phyloP scores from a whole-genome alignment of 2,888 invertebrate species.

The Phortica okadai region DNA sequence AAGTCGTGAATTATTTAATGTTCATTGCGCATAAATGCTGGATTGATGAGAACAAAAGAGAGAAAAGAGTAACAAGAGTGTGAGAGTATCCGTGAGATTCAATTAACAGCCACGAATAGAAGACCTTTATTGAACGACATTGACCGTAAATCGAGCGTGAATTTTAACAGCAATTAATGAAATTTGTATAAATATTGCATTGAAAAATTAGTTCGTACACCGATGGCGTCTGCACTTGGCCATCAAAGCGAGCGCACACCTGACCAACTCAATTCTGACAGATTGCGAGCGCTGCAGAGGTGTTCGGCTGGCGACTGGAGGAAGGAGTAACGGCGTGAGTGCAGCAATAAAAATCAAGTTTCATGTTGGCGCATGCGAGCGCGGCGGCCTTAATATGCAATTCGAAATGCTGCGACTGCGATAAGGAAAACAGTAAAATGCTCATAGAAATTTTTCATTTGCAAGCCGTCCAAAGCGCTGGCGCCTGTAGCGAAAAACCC shows the following conservation, averaged over 20 bases:
- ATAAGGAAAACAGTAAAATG: no score
- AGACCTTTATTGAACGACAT: neutral
- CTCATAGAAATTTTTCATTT: no score
- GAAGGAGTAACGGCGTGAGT: neutral
- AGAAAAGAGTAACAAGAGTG: neutral
- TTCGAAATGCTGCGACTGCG: no score
- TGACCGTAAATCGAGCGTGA: slow-evolving; percentile 9
- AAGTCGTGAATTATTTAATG: neutral
- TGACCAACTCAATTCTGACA: slow-evolving; percentile 1
- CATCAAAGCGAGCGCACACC: slow-evolving; percentile 10
- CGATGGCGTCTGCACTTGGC: neutral
- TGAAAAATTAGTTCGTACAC: neutral
- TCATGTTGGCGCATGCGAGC: no score
- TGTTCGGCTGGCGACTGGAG: neutral
- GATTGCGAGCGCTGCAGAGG: neutral
- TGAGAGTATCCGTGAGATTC: neutral
- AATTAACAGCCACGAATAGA: neutral
- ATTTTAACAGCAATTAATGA: slow-evolving; percentile 12
- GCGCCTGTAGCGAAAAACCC: no score
- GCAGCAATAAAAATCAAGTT: no score
- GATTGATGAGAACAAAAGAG: neutral
- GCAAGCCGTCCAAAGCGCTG: no score
- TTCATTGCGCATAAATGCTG: neutral
- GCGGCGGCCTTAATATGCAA: no score
- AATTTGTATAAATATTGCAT: neutral